A percentile compares a stretch with the other conserved stretches of the same genome.
These are phyloP conservation scores for Mythimna albipuncta DNA, from an alignment of 2,888 invertebrate genomes.

Conservation along the genomic window DNA sequence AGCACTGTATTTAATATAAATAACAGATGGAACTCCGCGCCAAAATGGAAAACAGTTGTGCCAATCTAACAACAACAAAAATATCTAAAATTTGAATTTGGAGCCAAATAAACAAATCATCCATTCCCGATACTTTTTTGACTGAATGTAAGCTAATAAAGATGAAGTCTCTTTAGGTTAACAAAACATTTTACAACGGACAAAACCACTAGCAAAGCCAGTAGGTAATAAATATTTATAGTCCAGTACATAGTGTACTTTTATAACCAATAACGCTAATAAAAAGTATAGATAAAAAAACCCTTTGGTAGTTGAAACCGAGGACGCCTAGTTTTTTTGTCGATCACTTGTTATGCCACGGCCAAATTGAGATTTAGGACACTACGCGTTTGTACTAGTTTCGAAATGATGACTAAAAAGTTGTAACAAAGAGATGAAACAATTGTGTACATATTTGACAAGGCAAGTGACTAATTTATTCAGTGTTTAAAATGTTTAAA, in stretches of 20 bases:
- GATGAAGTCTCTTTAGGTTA: too few relatives aligned
- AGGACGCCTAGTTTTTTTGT: conserved; percentile 73
- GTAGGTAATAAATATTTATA: conserved; percentile 2
- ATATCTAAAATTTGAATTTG: too few relatives aligned
- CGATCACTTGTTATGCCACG: conserved; percentile 64
- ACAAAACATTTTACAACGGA: not conserved
- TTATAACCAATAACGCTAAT: conserved; percentile 31
- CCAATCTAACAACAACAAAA: too few relatives aligned
- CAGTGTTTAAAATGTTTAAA: too few relatives aligned
- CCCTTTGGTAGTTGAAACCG: conserved; percentile 58
- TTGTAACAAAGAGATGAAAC: not conserved
- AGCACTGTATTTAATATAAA: too few relatives aligned
- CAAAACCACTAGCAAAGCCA: not conserved
- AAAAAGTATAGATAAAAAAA: conserved; percentile 64
- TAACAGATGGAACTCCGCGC: too few relatives aligned
- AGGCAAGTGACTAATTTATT: too few relatives aligned
- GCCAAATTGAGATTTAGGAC: conserved; percentile 67
- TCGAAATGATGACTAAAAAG: conserved; percentile 27
- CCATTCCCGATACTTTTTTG: too few relatives aligned
- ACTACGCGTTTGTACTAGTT: conserved; percentile 45
- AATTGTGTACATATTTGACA: not conserved
- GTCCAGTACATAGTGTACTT: not conserved
- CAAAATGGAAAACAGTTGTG: too few relatives aligned
- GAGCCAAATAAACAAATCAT: too few relatives aligned
- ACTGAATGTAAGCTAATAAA: too few relatives aligned